Percentiles rank a stretch among this genome's conserved stretches.
These are phyloP conservation scores for Neodon shergylaensis DNA, from an alignment of 2,113 vertebrate genomes.

Conservation along the genomic window DNA sequence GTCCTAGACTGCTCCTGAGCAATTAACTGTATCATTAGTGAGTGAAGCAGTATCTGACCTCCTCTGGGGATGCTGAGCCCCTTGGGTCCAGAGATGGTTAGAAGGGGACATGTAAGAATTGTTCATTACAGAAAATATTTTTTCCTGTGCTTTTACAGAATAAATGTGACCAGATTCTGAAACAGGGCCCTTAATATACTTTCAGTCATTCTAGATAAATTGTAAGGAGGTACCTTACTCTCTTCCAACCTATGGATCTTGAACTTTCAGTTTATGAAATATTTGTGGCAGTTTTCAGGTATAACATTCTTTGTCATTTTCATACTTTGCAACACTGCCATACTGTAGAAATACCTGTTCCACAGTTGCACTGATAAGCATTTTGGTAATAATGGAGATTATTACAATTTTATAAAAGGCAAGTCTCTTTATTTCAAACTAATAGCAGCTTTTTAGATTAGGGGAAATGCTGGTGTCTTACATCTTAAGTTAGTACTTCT, in stretches of 20 bases:
- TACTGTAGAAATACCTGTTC: neutral
- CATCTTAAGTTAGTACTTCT: too few relatives aligned
- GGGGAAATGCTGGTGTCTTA: too few relatives aligned
- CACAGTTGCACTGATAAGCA: neutral
- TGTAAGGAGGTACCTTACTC: neutral
- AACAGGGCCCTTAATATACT: neutral
- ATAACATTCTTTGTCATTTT: neutral
- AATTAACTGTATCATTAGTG: constrained; percentile 28
- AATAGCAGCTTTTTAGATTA: too few relatives aligned
- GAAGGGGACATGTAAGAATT: neutral
- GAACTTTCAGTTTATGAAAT: neutral
- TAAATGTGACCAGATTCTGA: neutral
- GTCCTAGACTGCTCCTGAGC: neutral
- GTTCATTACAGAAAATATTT: neutral
- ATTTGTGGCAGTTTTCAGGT: neutral
- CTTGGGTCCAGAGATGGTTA: neutral
- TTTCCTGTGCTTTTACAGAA: neutral
- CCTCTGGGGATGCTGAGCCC: constrained; percentile 12
- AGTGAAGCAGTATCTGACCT: constrained; percentile 15
- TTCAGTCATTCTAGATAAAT: neutral
- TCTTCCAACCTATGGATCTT: neutral
- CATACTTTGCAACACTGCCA: neutral
- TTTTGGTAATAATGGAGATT: neutral
- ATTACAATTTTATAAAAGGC: neutral
- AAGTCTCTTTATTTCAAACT: neutral